Evolutionary conservation across 2,888 invertebrate genomes (phyloP).

Genomic region (Therioaphis trifolii): DNA sequence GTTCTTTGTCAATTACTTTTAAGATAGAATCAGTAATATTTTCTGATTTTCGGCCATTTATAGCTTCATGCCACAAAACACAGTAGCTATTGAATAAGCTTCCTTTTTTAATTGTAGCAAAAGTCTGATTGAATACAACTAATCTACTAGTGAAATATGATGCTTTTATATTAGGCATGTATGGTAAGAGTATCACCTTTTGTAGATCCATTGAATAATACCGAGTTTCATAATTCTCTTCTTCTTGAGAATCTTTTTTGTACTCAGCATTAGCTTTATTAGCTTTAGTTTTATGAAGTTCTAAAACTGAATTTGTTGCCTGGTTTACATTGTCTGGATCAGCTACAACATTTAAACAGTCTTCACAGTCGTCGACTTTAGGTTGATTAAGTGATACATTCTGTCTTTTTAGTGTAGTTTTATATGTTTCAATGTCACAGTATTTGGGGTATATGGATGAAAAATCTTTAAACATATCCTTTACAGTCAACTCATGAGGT

Average conservation of each 20-base stretch:
- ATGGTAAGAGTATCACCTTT: constrained; percentile 2
- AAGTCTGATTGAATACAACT: constrained; percentile 7
- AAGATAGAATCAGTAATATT: neutral
- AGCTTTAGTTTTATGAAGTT: neutral
- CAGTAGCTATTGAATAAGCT: neutral
- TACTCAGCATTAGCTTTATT: neutral
- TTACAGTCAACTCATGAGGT: neutral
- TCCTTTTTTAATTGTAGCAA: neutral
- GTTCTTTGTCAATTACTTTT: neutral
- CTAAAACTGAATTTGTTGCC: neutral
- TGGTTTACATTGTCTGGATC: no score
- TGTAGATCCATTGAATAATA: constrained; percentile 4
- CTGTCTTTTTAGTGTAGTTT: neutral
- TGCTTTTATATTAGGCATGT: neutral
- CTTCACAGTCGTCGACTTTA: constrained; percentile 1
- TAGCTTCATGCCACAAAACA: constrained; percentile 1
- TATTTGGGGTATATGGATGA: neutral
- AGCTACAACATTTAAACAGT: neutral
- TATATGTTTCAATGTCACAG: neutral
- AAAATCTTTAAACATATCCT: neutral
- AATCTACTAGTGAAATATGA: constrained; percentile 7
- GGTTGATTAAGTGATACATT: neutral
- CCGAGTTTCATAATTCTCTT: neutral
- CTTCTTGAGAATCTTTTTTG: neutral
- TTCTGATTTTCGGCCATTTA: neutral